These are phyloP conservation scores for Tachina fera DNA, from an alignment of 2,888 invertebrate genomes.

Conservation along the genomic window DNA sequence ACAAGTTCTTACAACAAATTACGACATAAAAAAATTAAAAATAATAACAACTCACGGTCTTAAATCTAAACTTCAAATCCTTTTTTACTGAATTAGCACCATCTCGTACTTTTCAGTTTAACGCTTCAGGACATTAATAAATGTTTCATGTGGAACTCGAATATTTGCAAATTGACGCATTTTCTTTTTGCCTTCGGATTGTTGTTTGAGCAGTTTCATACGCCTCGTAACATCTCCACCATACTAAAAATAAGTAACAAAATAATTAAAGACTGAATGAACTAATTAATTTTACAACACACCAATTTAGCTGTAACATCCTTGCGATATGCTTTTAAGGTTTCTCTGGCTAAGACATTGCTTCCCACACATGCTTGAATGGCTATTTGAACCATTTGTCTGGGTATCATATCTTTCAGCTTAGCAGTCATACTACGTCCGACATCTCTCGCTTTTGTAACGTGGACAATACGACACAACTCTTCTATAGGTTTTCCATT, in stretches of 20 bases:
- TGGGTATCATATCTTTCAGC: constrained; percentile 92
- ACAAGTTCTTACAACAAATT: not conserved
- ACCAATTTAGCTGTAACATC: constrained; percentile 97
- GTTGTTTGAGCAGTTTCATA: constrained; percentile 94
- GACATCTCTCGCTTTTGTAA: constrained; percentile 86
- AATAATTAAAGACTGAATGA: constrained; percentile 10
- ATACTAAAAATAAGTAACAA: constrained; percentile 85
- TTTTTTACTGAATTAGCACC: not conserved
- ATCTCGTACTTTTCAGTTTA: constrained; percentile 75
- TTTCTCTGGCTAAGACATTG: constrained; percentile 93
- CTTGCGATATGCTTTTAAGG: constrained; percentile 93
- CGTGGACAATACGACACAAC: constrained; percentile 91
- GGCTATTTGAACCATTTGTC: constrained; percentile 93
- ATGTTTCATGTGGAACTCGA: constrained; percentile 95
- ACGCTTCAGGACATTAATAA: constrained; percentile 94
- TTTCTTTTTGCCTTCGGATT: constrained; percentile 96
- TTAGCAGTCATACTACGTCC: constrained; percentile 89
- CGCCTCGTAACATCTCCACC: constrained; percentile 96
- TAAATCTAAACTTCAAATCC: constrained; percentile 40
- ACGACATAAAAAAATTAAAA: not conserved
- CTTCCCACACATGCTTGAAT: constrained; percentile 92
- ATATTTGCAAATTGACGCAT: constrained; percentile 96
- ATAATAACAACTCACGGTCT: constrained; percentile 61
- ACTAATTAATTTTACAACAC: constrained; percentile 78
- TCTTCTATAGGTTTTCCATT: constrained; percentile 93